A percentile compares a stretch with the other conserved stretches of the same genome.
phyloP scores from a whole-genome alignment of 2,888 invertebrate species.

The Pristionchus japonicus region DNA sequence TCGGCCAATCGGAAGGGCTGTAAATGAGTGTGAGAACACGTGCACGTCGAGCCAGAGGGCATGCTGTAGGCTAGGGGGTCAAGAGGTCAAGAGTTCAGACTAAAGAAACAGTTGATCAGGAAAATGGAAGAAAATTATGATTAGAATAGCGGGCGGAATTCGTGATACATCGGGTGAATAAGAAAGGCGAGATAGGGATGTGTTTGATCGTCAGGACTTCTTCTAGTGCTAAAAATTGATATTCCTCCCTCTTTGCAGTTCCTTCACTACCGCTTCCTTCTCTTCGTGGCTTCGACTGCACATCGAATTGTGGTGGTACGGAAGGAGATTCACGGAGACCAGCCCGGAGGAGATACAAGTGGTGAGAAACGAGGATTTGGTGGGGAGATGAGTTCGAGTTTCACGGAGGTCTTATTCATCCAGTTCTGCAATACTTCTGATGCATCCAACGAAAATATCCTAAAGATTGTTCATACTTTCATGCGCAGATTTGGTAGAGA shows the following conservation, averaged over 20 bases:
- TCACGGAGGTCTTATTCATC: not conserved
- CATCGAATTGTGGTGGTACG: slow-evolving; percentile 38
- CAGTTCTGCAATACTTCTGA: no score
- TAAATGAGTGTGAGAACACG: not conserved
- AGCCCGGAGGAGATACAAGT: slow-evolving; percentile 3
- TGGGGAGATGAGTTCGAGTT: not conserved
- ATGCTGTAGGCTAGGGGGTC: not conserved
- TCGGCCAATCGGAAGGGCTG: no score
- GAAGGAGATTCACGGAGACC: not conserved
- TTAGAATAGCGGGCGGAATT: no score
- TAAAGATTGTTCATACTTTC: no score
- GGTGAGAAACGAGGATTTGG: not conserved
- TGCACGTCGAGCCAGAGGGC: not conserved
- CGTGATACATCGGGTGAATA: no score
- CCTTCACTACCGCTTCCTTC: slow-evolving; percentile 7
- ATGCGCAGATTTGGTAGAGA: no score
- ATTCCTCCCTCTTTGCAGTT: not conserved
- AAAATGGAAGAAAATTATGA: no score
- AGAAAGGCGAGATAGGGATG: no score
- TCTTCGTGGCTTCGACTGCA: slow-evolving; percentile 16
- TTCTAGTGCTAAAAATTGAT: not conserved
- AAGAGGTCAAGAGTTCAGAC: no score
- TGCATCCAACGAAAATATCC: no score
- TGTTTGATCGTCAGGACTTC: not conserved
- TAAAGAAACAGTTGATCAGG: no score